Conservation (phyloP, 2,888 invertebrate genomes). For the Frankliniella fusca region DNA sequence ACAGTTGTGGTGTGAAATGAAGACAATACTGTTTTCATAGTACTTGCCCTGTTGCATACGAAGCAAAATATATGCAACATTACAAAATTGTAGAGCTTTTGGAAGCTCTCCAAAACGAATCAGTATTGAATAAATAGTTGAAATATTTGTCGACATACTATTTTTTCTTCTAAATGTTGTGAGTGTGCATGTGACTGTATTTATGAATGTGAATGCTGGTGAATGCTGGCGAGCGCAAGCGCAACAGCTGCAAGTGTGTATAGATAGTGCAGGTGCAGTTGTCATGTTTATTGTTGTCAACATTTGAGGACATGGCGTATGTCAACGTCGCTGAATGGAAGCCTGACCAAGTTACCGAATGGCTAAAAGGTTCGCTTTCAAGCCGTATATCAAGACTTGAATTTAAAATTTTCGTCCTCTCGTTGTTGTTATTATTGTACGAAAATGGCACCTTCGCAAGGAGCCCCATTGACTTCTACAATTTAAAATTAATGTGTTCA, state of each 20-base stretch:
- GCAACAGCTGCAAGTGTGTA: background rate
- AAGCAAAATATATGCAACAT: too few species aligned
- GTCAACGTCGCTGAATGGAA: slow-evolving; percentile 86
- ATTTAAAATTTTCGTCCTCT: slow-evolving; percentile 30
- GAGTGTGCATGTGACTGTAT: too few species aligned
- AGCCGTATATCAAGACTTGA: slow-evolving; percentile 17
- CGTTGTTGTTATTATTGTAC: slow-evolving; percentile 32
- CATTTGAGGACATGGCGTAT: slow-evolving; percentile 60
- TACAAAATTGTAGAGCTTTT: too few species aligned
- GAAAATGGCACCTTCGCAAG: background rate
- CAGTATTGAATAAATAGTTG: too few species aligned
- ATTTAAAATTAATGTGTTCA: background rate
- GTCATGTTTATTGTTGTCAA: slow-evolving; percentile 8
- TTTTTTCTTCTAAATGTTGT: too few species aligned
- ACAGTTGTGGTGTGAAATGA: too few species aligned
- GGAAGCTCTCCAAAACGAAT: too few species aligned
- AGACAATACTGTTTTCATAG: too few species aligned
- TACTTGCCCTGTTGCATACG: too few species aligned
- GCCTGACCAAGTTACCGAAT: slow-evolving; percentile 83
- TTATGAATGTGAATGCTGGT: too few species aligned
- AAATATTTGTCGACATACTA: too few species aligned
- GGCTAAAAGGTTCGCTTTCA: slow-evolving; percentile 70
- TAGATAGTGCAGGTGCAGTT: background rate
- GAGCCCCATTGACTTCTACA: background rate
- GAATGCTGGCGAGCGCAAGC: too few species aligned